Percentiles rank a stretch among this genome's conserved stretches.
These are phyloP conservation scores for Proales similis DNA, from an alignment of 1,140 invertebrate genomes.

Conservation along the genomic window DNA sequence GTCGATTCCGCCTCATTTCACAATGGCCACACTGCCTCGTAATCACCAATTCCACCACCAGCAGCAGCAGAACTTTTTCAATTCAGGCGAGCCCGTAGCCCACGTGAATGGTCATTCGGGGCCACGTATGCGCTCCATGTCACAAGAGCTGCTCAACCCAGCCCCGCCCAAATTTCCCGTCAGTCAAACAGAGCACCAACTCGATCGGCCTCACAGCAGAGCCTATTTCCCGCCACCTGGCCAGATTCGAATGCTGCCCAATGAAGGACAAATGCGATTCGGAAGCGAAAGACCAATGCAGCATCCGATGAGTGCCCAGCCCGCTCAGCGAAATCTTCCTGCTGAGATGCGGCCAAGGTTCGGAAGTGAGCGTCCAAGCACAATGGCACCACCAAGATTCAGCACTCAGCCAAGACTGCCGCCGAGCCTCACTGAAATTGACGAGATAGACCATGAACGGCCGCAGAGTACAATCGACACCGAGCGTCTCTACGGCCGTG, in stretches of 20 bases:
- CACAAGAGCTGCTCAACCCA: neutral
- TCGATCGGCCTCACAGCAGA: neutral
- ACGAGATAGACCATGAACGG: conserved; percentile 30
- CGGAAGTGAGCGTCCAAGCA: conserved; percentile 14
- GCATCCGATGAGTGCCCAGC: neutral
- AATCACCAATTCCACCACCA: conserved; percentile 38
- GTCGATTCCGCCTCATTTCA: neutral
- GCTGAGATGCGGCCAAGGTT: conserved; percentile 4
- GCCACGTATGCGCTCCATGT: conserved; percentile 8
- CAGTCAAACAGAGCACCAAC: too few species aligned
- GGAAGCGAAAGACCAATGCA: conserved; percentile 11
- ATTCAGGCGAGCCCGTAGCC: neutral
- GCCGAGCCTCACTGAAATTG: conserved; percentile 1
- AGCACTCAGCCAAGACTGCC: neutral
- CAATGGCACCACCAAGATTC: neutral
- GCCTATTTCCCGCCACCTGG: neutral
- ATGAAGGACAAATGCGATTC: conserved; percentile 21
- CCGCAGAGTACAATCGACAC: too few species aligned
- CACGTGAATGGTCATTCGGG: neutral
- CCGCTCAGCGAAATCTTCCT: conserved; percentile 10
- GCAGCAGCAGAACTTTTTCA: neutral
- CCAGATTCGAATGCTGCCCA: neutral
- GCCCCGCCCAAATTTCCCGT: neutral
- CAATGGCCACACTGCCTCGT: conserved; percentile 6
- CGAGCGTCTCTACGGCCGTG: too few species aligned